Evolutionary conservation across 1,140 invertebrate genomes (phyloP), one percentile per base, ranked within the genome.

Genomic region (Cataglyphis hispanica): DNA sequence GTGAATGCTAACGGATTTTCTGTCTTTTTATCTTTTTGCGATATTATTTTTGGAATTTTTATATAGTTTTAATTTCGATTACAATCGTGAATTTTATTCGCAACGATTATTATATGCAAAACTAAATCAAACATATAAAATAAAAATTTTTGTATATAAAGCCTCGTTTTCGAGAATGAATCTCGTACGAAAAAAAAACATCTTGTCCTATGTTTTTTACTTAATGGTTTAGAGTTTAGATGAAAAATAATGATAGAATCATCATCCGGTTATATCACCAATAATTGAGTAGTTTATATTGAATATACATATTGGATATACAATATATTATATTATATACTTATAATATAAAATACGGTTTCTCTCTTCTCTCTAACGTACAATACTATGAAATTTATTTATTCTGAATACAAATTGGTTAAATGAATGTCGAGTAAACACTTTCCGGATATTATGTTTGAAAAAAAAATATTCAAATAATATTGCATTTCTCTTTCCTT

Each of bases 361-460:
- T 3, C 31, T 31, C 31, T 31, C 31, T 31, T 31, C 31, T 61
- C 10, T 60, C 6, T 25, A 43, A 43, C 66, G 13, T 34, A 10
- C 22, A 76, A 63, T 76, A 43, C 19, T 6, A 10, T 43, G 5
- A 46, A 61, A 76, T 5, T 76, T 60, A 25, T 1, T 60, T 76
- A 43, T 11, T 61, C 6, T 50, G 2, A 50, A 27, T 50, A 50
- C 34, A 77, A n/a, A 43, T 67, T 67, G 46, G 13, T 27, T 46
- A 11, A 31, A 40, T 11, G 22, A 43, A 31, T 31, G 27, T 67
- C 27, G 22, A 67, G 6, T 46, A 22, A 22, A 43, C 4, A 67
- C 27, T 37, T 19, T 67, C 66, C 13, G 11, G 11, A 31, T n/a
- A 22, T 25, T 43, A 67, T 25, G n/a, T 64, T 78, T 13, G 60